Conservation (phyloP, 37 sponge, comb jelly and placozoan genomes). For the Crambe crambe region DNA sequence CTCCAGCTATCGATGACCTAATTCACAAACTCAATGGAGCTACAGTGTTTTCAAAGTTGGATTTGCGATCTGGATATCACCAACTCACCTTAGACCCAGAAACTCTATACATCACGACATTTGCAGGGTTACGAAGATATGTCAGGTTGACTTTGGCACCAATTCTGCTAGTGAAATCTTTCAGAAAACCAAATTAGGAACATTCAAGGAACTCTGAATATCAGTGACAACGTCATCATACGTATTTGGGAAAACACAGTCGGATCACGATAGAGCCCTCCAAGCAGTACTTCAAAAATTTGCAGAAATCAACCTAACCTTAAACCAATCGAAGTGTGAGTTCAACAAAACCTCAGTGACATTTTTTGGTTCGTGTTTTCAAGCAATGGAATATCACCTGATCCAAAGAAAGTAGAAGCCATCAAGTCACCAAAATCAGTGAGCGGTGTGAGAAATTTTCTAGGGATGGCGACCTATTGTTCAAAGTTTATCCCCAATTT, state of each 20-base stretch:
- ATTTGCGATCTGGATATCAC: slow-evolving; percentile 45
- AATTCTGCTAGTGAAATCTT: slow-evolving; percentile 59
- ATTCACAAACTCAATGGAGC: slow-evolving; percentile 14
- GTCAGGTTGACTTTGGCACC: slow-evolving; percentile 35
- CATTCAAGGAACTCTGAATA: slow-evolving; percentile 35
- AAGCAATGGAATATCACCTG: slow-evolving; percentile 30
- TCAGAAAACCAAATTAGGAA: slow-evolving; percentile 26
- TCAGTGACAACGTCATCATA: slow-evolving; percentile 51
- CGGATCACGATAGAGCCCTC: slow-evolving; percentile 31
- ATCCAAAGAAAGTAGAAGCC: slow-evolving; percentile 33
- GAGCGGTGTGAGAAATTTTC: slow-evolving; percentile 35
- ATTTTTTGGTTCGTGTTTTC: slow-evolving; percentile 60
- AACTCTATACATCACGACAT: slow-evolving; percentile 47
- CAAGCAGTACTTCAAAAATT: slow-evolving; percentile 21
- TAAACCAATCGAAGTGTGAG: slow-evolving; percentile 46
- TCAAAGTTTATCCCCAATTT: no score
- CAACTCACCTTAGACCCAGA: slow-evolving; percentile 25
- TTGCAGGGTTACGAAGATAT: slow-evolving; percentile 38
- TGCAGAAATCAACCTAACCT: slow-evolving; percentile 5
- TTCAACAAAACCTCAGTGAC: slow-evolving; percentile 35
- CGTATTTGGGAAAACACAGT: slow-evolving; percentile 40
- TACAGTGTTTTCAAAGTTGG: slow-evolving; percentile 40
- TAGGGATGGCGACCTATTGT: slow-evolving; percentile 58
- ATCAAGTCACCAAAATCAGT: slow-evolving; percentile 37
- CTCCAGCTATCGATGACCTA: slow-evolving; percentile 44